These are phyloP conservation scores for Pelagia noctiluca DNA, from an alignment of 30 jellyfish, hydroid and myxozoan genomes.

Conservation along the genomic window DNA sequence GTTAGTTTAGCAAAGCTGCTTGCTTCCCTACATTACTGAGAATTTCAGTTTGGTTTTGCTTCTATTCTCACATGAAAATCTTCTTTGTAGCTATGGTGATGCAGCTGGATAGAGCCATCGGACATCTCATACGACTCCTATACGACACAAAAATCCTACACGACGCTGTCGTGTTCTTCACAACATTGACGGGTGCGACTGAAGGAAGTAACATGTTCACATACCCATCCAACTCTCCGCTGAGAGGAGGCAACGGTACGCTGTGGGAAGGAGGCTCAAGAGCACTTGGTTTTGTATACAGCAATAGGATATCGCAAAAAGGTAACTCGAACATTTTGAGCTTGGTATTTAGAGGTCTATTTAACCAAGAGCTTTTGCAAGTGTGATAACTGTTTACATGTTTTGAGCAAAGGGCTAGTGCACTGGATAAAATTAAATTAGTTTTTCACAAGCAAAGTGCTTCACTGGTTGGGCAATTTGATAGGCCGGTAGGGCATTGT, in stretches of 20 bases:
- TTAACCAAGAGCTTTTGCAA: no score
- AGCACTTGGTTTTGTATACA: constrained; percentile 92
- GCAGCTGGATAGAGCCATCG: constrained; percentile 98
- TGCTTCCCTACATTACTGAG: no score
- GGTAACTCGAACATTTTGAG: no score
- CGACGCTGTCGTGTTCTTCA: constrained; percentile 92
- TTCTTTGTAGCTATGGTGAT: constrained; percentile 83
- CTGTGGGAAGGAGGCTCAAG: constrained; percentile 99
- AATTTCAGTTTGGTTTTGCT: background rate
- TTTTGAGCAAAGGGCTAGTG: no score
- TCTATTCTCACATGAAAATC: background rate
- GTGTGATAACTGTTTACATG: no score
- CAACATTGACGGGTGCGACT: constrained; percentile 96
- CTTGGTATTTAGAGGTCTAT: no score
- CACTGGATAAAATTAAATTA: no score
- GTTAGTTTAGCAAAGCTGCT: no score
- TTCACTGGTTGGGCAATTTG: no score
- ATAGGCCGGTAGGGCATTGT: no score
- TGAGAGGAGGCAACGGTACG: constrained; percentile 97
- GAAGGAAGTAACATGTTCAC: constrained; percentile 84
- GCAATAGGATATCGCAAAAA: constrained; percentile 87
- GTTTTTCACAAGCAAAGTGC: no score
- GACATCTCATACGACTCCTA: constrained; percentile 87
- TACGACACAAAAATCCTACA: constrained; percentile 97
- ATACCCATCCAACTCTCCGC: constrained; percentile 96